A percentile compares a stretch with the other conserved stretches of the same genome.
These are phyloP conservation scores for Ganaspis brasiliensis DNA, from an alignment of 2,888 invertebrate genomes.

Conservation along the genomic window DNA sequence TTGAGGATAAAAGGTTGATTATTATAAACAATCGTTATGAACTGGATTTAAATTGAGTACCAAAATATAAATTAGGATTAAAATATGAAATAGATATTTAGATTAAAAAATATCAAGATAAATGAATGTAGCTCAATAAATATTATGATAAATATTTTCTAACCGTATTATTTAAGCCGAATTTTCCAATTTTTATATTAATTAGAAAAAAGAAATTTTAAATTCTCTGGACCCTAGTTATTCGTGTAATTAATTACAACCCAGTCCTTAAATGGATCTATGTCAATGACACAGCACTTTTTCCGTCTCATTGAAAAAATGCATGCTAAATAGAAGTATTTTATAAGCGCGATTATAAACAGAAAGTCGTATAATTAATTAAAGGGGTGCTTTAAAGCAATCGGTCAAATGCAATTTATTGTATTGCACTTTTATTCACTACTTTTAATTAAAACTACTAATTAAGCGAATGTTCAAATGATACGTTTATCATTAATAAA, in stretches of 20 bases:
- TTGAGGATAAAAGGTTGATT: too few species aligned
- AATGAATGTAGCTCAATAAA: too few species aligned
- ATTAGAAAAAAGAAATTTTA: too few species aligned
- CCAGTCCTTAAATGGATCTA: neutral
- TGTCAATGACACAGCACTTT: slow-evolving; percentile 17
- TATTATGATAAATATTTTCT: too few species aligned
- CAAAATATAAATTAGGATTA: too few species aligned
- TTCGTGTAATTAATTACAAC: neutral
- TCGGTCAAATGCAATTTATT: neutral
- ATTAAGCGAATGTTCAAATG: neutral
- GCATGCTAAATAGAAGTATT: slow-evolving; percentile 6
- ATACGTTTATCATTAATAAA: too few species aligned
- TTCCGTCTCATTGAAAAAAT: neutral
- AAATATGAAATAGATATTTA: too few species aligned
- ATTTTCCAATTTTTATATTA: neutral
- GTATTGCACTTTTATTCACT: neutral
- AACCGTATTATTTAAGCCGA: too few species aligned
- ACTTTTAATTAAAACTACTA: neutral
- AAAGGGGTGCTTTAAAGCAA: neutral
- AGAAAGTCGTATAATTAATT: neutral
- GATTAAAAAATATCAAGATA: too few species aligned
- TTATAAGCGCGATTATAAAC: neutral
- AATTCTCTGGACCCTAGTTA: neutral
- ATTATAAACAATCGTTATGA: too few species aligned
- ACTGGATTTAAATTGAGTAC: too few species aligned